Percentiles rank a stretch among this genome's conserved stretches.
phyloP scores from a whole-genome alignment of 2,797 vertebrate species.

The Telmatherina bonti region DNA sequence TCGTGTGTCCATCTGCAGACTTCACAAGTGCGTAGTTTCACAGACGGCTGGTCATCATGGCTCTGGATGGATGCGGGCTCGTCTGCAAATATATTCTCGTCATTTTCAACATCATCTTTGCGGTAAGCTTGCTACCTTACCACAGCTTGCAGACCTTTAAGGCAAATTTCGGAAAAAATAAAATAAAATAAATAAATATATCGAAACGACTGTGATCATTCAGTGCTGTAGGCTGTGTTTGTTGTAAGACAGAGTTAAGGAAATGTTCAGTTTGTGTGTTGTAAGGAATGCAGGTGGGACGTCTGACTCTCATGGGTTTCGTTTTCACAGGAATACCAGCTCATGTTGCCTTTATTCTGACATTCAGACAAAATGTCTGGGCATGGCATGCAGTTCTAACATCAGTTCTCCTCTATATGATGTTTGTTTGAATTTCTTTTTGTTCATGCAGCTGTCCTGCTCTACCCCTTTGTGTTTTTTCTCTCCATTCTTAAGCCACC shows the following conservation, averaged over 20 bases:
- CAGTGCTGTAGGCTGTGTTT: neutral
- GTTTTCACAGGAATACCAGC: neutral
- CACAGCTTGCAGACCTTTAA: too few species aligned
- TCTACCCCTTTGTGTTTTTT: neutral
- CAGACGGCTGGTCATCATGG: conserved; percentile 58
- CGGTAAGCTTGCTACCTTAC: conserved; percentile 61
- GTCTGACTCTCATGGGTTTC: neutral
- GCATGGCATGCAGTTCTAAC: neutral
- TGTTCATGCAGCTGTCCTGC: neutral
- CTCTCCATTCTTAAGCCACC: neutral
- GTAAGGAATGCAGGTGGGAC: too few species aligned
- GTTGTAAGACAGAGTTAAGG: neutral
- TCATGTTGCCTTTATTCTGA: neutral
- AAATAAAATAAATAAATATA: too few species aligned
- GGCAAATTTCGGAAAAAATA: too few species aligned
- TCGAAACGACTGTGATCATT: too few species aligned
- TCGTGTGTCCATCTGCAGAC: neutral
- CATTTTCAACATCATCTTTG: conserved; percentile 76
- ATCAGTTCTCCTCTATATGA: neutral
- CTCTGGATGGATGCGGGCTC: conserved; percentile 72
- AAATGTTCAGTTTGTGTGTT: too few species aligned
- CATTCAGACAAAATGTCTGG: too few species aligned
- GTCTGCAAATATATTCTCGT: conserved; percentile 74
- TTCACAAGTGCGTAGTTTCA: conserved; percentile 3
- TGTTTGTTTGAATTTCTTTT: neutral